Base-by-base conservation (phyloP, 1,140 invertebrate species). In the Ostrea edulis region DNA sequence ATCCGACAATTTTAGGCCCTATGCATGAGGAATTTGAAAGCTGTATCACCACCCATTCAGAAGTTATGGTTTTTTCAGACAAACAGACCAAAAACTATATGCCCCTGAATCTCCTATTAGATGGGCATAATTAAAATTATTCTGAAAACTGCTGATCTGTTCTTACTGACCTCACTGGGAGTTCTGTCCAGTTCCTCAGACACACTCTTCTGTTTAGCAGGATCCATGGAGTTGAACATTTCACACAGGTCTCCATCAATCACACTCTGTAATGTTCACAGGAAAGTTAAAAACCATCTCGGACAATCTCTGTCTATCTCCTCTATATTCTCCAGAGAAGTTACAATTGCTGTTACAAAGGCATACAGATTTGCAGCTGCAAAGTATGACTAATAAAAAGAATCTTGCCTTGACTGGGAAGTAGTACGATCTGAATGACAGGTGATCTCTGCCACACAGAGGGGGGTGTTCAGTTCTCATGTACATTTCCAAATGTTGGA, bases 401-500 rank as follows among this genome's bases (percentile, higher is more conserved):
- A 55, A 5, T 91, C 92, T 95, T 93, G 98, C 97, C 96, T 99
- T 99, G 1, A 99, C 98, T 8, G 99, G 98, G 94, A 98, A 99
- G 95, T 99, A 99, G 92, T 98, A 99, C 44, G 98, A 99, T 88
- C 99, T 96, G 95, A 98, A 99, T 0, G 98, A 98, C 1, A 99
- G 96, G 95, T 99, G 99, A 95, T 99, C 99, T 29, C 99, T 96
- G 2, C 99, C 99, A 95, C 98, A 99, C 0, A 99, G 94, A 0
- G 99, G 98, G 0, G 98, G 96, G 95, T 99, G 98, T 95, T 99
- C 99, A 82, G 98, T 98, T 68, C 99, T 96, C 98, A 99, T 99
- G 94, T 99, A 98, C 99, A 99, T 99, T 95, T 99, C 99, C 84
- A 99, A 95, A 96, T 99, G 98, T 95, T 99, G 99, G 95, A 99